phyloP scores from a whole-genome alignment of 2,888 invertebrate genomes.

The Plusia festucae region DNA sequence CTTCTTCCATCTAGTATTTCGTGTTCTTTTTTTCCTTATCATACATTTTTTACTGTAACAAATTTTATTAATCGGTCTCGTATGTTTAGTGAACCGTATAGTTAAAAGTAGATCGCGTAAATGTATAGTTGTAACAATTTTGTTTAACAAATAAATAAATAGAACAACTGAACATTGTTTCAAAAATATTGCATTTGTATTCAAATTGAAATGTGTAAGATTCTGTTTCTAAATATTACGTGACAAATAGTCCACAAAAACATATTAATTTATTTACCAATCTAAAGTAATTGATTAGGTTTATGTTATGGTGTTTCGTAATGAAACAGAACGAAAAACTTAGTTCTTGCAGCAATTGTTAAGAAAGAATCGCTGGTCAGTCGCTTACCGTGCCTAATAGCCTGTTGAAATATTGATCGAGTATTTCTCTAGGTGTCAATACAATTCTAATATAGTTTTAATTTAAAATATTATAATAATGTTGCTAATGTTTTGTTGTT shows the following conservation, averaged over 20 bases:
- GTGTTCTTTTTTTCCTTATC: too few relatives aligned
- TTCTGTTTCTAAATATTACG: constrained; percentile 42
- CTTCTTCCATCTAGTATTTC: too few relatives aligned
- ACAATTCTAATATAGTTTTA: neutral
- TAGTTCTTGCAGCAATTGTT: constrained; percentile 53
- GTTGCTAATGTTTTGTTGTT: neutral
- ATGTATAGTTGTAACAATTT: too few relatives aligned
- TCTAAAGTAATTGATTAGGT: constrained; percentile 57
- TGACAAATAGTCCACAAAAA: constrained; percentile 38
- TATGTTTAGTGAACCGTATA: too few relatives aligned
- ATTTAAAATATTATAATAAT: constrained; percentile 11
- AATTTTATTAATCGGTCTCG: too few relatives aligned
- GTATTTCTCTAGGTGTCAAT: constrained; percentile 22
- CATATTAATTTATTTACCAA: constrained; percentile 44
- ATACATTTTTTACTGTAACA: too few relatives aligned
- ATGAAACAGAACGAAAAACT: constrained; percentile 44
- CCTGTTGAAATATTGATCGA: constrained; percentile 49
- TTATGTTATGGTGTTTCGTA: constrained; percentile 52
- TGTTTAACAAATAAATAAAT: neutral
- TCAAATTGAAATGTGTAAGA: neutral
- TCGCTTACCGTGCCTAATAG: constrained; percentile 45
- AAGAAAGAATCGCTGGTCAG: constrained; percentile 47
- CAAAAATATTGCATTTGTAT: constrained; percentile 24
- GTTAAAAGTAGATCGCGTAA: too few relatives aligned
- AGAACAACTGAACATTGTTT: neutral